Conservation (phyloP, 2,888 invertebrate species). For the Caenorhabditis macrosperma region DNA sequence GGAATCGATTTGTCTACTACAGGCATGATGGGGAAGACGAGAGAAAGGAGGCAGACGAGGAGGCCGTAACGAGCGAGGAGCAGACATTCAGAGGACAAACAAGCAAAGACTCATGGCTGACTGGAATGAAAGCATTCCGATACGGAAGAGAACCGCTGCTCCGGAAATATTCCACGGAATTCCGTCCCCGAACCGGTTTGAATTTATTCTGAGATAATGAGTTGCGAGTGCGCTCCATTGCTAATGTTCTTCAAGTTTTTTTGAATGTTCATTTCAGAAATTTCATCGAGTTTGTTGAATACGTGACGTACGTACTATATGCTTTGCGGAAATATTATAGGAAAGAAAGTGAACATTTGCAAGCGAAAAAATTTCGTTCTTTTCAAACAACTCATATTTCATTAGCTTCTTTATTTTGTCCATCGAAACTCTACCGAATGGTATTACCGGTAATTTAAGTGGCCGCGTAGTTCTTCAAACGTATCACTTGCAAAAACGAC, state of each 20-base stretch:
- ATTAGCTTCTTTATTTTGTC: no score
- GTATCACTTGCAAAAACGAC: no score
- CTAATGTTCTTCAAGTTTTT: background rate
- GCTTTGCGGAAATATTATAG: background rate
- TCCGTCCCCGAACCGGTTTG: background rate
- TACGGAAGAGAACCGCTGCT: background rate
- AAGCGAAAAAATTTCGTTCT: no score
- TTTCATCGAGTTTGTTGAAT: background rate
- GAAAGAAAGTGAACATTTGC: no score
- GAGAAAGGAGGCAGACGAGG: slow-evolving; percentile 11
- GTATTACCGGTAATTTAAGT: no score
- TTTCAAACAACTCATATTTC: no score
- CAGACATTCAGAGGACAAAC: slow-evolving; percentile 46
- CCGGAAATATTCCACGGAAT: background rate
- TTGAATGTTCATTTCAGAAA: background rate
- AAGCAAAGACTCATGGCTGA: background rate
- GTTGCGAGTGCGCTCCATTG: slow-evolving; percentile 31
- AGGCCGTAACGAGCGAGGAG: background rate
- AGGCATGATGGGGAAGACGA: slow-evolving; percentile 15
- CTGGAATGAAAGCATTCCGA: background rate
- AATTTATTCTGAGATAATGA: background rate
- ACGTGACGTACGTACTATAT: no score
- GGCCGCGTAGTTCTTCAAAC: no score
- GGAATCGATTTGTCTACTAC: slow-evolving; percentile 46
- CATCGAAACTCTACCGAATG: no score